phyloP scores from a whole-genome alignment of 2,113 vertebrate species.

The Salvator merianae region DNA sequence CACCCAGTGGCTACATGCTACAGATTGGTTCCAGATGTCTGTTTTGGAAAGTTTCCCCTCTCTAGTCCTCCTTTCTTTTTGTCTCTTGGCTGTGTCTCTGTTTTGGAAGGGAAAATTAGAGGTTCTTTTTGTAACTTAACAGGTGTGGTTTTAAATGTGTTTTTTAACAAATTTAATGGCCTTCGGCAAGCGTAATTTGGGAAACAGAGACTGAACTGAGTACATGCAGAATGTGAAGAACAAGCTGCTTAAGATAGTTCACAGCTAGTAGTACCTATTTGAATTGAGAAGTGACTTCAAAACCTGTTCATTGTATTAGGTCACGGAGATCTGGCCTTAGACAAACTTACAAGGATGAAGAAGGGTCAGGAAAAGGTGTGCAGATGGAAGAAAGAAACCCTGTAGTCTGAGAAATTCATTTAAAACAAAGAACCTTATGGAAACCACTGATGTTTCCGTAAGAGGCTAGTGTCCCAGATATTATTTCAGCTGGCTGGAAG shows the following conservation, averaged over 20 bases:
- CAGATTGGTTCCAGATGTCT: conserved; percentile 72
- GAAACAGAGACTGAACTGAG: conserved; percentile 53
- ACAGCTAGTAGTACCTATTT: background rate
- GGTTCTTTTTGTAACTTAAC: conserved; percentile 63
- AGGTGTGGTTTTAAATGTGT: conserved; percentile 60
- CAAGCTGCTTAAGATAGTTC: background rate
- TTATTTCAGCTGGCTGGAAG: background rate
- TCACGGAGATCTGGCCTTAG: background rate
- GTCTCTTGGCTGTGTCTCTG: conserved; percentile 58
- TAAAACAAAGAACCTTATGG: background rate
- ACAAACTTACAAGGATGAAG: fast-evolving
- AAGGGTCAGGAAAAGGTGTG: background rate
- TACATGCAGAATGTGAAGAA: conserved; percentile 32
- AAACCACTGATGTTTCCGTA: background rate
- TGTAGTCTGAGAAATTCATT: background rate
- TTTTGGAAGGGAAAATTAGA: conserved; percentile 72
- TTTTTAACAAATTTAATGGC: conserved; percentile 35
- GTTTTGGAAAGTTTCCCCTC: conserved; percentile 59
- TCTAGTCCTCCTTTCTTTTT: conserved; percentile 43
- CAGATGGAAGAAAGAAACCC: background rate
- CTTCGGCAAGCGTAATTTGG: conserved; percentile 43
- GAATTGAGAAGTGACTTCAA: background rate
- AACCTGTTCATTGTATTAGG: background rate
- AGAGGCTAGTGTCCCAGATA: background rate
- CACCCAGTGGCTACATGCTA: conserved; percentile 69